Evolutionary conservation across 2,888 invertebrate genomes (phyloP).

Genomic region (Laothoe populi): DNA sequence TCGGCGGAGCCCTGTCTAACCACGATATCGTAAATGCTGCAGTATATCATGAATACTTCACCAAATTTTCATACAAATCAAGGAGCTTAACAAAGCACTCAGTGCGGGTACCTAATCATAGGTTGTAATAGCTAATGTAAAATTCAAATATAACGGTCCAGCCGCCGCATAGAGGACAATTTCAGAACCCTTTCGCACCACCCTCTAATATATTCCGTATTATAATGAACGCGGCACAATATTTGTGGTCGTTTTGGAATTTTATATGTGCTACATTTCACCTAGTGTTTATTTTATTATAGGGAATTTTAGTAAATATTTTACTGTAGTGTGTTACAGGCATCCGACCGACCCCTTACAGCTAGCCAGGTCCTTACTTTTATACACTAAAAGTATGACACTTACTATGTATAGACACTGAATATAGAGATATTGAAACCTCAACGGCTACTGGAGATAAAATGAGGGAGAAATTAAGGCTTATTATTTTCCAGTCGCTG

Average conservation of each 20-base stretch:
- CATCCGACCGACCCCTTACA: no score
- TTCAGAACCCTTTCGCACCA: conserved; percentile 31
- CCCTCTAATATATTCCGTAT: conserved; percentile 29
- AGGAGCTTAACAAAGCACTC: conserved; percentile 22
- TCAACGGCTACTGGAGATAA: no score
- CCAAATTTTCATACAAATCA: conserved; percentile 7
- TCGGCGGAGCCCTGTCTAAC: no score
- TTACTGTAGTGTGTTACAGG: no score
- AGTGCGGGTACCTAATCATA: conserved; percentile 30
- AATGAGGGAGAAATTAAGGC: no score
- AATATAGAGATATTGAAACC: no score
- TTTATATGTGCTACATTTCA: conserved; percentile 1
- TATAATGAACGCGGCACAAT: conserved; percentile 23
- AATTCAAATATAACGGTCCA: conserved; percentile 54
- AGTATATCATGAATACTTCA: not conserved
- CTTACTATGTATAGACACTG: no score
- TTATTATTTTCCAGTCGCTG: no score
- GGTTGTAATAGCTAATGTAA: conserved; percentile 48
- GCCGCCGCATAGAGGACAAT: conserved; percentile 44
- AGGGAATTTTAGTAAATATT: no score
- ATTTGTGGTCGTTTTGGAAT: conserved; percentile 22
- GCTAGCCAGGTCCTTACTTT: no score
- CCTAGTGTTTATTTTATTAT: not conserved
- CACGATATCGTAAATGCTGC: no score
- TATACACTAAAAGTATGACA: no score